Base-by-base conservation (phyloP, 35 echinoderm and acorn worm species). In the Chiridota heheva region DNA sequence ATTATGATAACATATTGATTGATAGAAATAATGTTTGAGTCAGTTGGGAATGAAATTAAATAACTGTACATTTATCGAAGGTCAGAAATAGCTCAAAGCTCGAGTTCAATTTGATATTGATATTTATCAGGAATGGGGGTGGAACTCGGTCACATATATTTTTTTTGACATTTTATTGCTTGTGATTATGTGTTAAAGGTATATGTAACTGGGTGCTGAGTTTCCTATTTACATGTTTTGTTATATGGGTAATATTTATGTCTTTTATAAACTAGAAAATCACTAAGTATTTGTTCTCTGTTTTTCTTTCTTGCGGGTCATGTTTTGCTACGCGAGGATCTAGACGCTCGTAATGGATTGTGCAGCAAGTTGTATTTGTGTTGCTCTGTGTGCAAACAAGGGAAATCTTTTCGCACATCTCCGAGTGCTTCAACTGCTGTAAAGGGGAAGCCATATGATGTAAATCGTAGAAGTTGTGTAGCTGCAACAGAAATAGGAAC, bases 341-440 rank as follows among this genome's bases (percentile, higher is more conserved):
- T n/a, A n/a, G 41, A 37, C 28, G 3, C 42, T 20, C 42, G 29
- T 72, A 37, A 29, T 29, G 69, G 69, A 22, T 44, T 44, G 7
- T 17, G 41, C 16, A 26, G 40, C 15, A n/a, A 47, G 1, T 24
- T 72, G 24, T 13, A 7, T 8, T 29, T 72, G 13, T 22, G 33
- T n/a, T 70, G 67, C 28, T 70, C 33, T 36, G 69, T 28, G 44
- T 72, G 69, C 49, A 44, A 44, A 25, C 44, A 72, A 44, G 16
- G 49, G 22, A 72, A 46, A 17, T 18, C 73, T 60, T 77, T 77
- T 35, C 48, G 60, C 73, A 58, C 73, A 35, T 77, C 73, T 40
- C 34, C 70, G 12, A 73, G 43, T 26, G 34, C 43, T 15, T n/a
- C 44, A 45, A 44, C 41, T 38, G 18, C 34, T 47, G 70, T 18